Percentiles rank a stretch among this genome's conserved stretches.
These are phyloP conservation scores for Chymomyza procnemis DNA, from an alignment of 2,888 invertebrate genomes.

Conservation along the genomic window DNA sequence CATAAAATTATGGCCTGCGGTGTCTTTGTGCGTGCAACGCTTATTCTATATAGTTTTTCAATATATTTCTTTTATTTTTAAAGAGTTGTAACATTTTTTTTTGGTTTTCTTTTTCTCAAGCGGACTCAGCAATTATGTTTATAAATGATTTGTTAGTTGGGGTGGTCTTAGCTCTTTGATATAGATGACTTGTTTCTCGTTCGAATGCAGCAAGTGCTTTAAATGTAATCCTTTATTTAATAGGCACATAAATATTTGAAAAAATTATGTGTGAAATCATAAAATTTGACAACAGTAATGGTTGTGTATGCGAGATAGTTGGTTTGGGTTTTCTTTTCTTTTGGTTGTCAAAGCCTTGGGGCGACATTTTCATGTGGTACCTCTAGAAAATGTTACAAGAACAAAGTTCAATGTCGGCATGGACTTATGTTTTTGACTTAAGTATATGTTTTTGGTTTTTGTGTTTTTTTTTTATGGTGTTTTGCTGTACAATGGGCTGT, in stretches of 20 bases:
- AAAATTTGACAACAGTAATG: constrained; percentile 46
- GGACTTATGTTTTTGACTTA: constrained; percentile 7
- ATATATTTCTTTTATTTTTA: neutral
- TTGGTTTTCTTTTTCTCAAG: constrained; percentile 37
- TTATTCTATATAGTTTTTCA: neutral
- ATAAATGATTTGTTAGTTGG: constrained; percentile 64
- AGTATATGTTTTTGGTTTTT: constrained; percentile 22
- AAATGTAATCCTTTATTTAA: constrained; percentile 56
- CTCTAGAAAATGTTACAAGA: neutral
- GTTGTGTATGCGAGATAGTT: constrained; percentile 2
- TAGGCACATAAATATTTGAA: constrained; percentile 43
- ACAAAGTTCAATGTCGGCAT: neutral
- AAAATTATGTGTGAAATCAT: constrained; percentile 65
- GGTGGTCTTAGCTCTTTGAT: constrained; percentile 48
- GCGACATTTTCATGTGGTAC: constrained; percentile 2
- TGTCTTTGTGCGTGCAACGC: constrained; percentile 45
- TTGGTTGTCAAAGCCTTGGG: constrained; percentile 46
- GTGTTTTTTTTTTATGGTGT: constrained; percentile 31
- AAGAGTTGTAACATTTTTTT: constrained; percentile 11
- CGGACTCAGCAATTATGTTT: constrained; percentile 55
- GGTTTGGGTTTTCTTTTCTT: constrained; percentile 22
- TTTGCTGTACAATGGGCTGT: neutral
- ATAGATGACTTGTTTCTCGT: neutral
- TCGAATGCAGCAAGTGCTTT: constrained; percentile 11
- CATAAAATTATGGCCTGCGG: constrained; percentile 56